Evolutionary conservation across 2,888 invertebrate genomes (phyloP).

Genomic region (Xanthorhoe spadicearia): DNA sequence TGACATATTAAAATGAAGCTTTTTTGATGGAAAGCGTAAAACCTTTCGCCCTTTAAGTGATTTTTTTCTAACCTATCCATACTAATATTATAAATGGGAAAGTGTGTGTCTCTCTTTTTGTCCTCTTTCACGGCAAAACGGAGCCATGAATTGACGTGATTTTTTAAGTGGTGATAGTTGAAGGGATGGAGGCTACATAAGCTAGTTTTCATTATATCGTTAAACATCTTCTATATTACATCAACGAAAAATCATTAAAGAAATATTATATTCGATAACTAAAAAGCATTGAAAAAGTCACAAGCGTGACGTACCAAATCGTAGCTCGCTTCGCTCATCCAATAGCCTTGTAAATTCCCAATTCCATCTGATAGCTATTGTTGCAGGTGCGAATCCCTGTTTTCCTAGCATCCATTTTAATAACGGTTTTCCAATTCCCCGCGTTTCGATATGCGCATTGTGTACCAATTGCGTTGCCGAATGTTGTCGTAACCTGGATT

Average conservation of each 20-base stretch:
- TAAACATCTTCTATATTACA: too few species aligned
- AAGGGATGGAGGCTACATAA: too few species aligned
- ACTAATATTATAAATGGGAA: too few species aligned
- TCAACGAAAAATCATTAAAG: too few species aligned
- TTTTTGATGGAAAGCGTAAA: background rate
- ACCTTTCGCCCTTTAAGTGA: too few species aligned
- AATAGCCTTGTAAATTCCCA: conserved; percentile 3
- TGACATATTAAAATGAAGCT: background rate
- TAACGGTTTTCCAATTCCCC: conserved; percentile 17
- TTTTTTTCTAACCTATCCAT: too few species aligned
- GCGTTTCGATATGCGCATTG: conserved; percentile 12
- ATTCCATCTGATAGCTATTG: conserved; percentile 11
- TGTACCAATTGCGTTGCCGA: conserved; percentile 5
- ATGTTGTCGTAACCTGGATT: conserved; percentile 3
- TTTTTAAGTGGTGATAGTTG: too few species aligned
- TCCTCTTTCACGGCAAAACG: too few species aligned
- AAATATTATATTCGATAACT: too few species aligned
- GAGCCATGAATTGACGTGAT: too few species aligned
- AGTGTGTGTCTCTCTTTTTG: too few species aligned
- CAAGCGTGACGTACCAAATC: background rate
- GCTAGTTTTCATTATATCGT: too few species aligned
- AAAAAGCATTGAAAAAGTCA: background rate
- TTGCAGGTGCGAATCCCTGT: conserved; percentile 18
- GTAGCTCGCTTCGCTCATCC: background rate
- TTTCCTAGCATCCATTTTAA: conserved; percentile 19